Evolutionary conservation across 2,113 vertebrate genomes (phyloP).

Genomic region (Monopterus albus): DNA sequence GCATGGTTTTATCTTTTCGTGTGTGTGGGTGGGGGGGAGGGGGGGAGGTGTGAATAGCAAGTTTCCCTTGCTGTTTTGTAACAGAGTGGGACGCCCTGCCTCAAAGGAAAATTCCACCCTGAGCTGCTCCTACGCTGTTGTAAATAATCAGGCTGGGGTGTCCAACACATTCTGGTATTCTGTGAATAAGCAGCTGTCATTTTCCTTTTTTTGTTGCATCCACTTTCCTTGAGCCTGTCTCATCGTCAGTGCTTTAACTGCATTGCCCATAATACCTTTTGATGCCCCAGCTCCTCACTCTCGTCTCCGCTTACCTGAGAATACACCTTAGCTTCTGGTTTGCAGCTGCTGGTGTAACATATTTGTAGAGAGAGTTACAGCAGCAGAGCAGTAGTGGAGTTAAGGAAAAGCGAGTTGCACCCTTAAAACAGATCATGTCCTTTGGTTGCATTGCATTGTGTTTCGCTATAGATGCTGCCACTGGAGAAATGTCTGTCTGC

Average conservation of each 20-base stretch:
- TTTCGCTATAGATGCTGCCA: background rate
- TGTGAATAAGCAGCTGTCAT: conserved; percentile 4
- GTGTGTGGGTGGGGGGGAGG: background rate
- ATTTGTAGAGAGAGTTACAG: background rate
- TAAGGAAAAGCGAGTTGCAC: background rate
- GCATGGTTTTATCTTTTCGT: background rate
- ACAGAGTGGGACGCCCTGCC: conserved; percentile 61
- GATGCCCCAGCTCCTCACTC: background rate
- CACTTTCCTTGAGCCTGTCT: background rate
- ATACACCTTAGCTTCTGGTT: conserved; percentile 34
- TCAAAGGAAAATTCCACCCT: conserved; percentile 70
- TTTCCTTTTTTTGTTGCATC: background rate
- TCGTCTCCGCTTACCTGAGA: background rate
- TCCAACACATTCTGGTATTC: conserved; percentile 28
- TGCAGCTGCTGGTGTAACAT: conserved; percentile 9
- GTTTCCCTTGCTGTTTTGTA: conserved; percentile 53
- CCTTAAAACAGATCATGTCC: background rate
- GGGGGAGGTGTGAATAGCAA: conserved; percentile 26
- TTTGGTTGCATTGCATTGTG: conserved; percentile 1
- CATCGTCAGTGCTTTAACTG: conserved; percentile 4
- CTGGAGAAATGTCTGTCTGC: background rate
- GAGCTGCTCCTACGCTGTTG: conserved; percentile 35
- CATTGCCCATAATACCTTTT: conserved; percentile 52
- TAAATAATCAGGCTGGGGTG: conserved; percentile 56
- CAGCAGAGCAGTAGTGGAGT: background rate